Evolutionary conservation across 1,140 invertebrate species (phyloP), one percentile per base, ranked within the genome.

Genomic region (Ostrea edulis): DNA sequence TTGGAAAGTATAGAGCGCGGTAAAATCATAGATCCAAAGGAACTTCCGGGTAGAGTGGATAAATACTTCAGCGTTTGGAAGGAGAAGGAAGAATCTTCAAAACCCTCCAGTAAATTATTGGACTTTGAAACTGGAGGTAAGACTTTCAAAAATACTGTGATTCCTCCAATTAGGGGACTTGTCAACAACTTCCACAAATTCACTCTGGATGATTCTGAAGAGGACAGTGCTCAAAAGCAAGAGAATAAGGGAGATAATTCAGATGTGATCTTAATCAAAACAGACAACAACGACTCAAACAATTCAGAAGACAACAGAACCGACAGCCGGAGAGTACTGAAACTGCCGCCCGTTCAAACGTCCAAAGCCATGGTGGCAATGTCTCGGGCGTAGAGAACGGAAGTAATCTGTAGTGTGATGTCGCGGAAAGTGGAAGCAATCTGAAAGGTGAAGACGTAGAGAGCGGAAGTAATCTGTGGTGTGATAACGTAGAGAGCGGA

Each of bases 1-100:
- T 54, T 54, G 0, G 87, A 90, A 29, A 88, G 89, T 82, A 84
- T 90, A 20, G 86, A 89, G 29, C 87, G 51, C 14, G 90, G 90
- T 7, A 87, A 87, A 87, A 91, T 91, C 82, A 55, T 91, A 84
- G 86, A 89, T 65, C 86, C 84, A 8, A 17, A 65, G 12, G 84
- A 77, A 14, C 58, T 91, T 29, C 54, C 89, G 2, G 14, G 55
- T 3, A 86, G 86, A 65, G 89, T 91, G 55, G 85, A 90, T 17
- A 82, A 87, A 9, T 90, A 86, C 82, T 90, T 91, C 71, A 88
- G 86, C 71, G 85, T 85, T 14, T 71, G 65, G 84, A 86, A 20
- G 68, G 52, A 62, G 0, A 44, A 53, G 44, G 84, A 54, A 85
- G 54, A 84, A 86, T 84, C 7, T 62, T 77, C 22, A 4, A 77